Percentiles rank a stretch among this genome's conserved stretches.
Evolutionary conservation across 2,888 invertebrate species (phyloP).

Genomic region (Amphipyra tragopoginis): DNA sequence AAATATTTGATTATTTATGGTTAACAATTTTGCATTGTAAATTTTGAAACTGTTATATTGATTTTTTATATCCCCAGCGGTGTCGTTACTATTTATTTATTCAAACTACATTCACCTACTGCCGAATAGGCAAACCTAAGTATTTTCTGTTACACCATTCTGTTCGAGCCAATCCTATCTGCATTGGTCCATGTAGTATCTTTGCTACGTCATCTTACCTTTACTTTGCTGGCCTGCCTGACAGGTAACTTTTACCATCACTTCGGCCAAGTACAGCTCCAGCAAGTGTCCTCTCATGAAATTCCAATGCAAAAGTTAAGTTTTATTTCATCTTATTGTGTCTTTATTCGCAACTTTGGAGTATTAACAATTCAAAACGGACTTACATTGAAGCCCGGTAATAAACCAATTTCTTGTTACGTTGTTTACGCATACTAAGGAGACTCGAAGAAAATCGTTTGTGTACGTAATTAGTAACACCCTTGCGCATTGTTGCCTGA

Average conservation of each 20-base stretch:
- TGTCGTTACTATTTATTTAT: conserved; percentile 46
- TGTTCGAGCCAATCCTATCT: too few relatives aligned
- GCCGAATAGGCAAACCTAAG: background rate
- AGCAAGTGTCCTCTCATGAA: background rate
- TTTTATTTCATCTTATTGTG: background rate
- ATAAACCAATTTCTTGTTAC: conserved; percentile 66
- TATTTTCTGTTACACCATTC: too few relatives aligned
- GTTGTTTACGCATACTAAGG: conserved; percentile 57
- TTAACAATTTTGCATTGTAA: conserved; percentile 24
- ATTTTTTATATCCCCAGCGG: conserved; percentile 19
- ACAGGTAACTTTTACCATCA: too few relatives aligned
- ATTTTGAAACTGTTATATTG: conserved; percentile 33
- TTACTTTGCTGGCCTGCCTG: too few relatives aligned
- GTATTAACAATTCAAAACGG: conserved; percentile 60
- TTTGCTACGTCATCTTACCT: too few relatives aligned
- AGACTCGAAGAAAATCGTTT: conserved; percentile 70
- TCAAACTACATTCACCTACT: conserved; percentile 31
- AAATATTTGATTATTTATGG: conserved; percentile 7
- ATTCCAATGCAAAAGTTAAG: conserved; percentile 10
- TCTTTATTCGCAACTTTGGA: conserved; percentile 24
- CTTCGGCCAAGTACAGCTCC: too few relatives aligned
- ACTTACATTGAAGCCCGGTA: conserved; percentile 51
- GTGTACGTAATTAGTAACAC: conserved; percentile 69
- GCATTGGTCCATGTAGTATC: too few relatives aligned
- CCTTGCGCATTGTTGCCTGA: conserved; percentile 71